These are phyloP conservation scores for Halocaridina rubra DNA, from an alignment of 2,888 invertebrate genomes.

Conservation along the genomic window DNA sequence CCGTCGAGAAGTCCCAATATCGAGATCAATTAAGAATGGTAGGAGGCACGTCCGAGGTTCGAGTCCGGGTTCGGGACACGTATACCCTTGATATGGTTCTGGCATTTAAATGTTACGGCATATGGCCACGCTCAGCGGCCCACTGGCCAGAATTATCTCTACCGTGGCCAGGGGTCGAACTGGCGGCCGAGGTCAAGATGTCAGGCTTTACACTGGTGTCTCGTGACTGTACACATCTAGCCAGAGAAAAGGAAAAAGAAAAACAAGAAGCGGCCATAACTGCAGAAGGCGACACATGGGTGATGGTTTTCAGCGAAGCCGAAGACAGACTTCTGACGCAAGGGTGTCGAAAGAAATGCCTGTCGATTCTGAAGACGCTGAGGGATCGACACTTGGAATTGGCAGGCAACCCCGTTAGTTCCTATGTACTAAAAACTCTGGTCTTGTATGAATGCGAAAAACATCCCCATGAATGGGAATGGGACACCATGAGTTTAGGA, in stretches of 20 bases:
- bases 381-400: conserved; percentile 87
- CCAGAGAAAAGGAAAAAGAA: conserved; percentile 82
- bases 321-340: conserved; percentile 89
- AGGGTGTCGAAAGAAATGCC: conserved; percentile 86
- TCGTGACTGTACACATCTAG: conserved; percentile 73
- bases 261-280: conserved; percentile 72
- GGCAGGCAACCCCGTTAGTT: conserved; percentile 83
- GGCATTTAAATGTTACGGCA: conserved; percentile 91
- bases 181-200: conserved; percentile 89
- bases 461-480: conserved; percentile 91
- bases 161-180: conserved; percentile 92
- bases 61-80: conserved; percentile 86
- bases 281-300: conserved; percentile 97
- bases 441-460: conserved; percentile 96
- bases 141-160: conserved; percentile 93
- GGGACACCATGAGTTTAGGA: conserved; percentile 91
- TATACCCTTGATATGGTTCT: conserved; percentile 94
- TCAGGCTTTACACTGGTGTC: conserved; percentile 89
- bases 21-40: conserved; percentile 94
- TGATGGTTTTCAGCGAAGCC: conserved; percentile 88
- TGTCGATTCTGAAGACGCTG: conserved; percentile 89
- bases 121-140: conserved; percentile 93
- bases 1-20: conserved; percentile 93
- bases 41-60: conserved; percentile 93
- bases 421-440: conserved; percentile 90